Base-by-base conservation (phyloP, 2,113 vertebrate species). In the Puma concolor region DNA sequence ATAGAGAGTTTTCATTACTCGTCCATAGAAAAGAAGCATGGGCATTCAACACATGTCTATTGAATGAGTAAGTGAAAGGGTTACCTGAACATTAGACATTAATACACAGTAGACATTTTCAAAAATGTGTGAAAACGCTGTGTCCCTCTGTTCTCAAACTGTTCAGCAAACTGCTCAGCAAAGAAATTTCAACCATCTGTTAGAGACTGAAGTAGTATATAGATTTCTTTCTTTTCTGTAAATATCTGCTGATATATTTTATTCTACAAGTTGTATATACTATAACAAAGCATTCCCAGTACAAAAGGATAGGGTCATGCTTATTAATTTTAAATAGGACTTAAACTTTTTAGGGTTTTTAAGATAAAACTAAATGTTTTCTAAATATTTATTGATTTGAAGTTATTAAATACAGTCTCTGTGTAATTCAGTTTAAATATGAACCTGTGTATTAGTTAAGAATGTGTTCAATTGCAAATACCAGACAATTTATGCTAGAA, bases 371-470 rank as follows among this genome's bases (percentile, higher is more conserved):
- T 76, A 81, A 90, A 50, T 60, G 19, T 93, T 97, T 54, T 54
- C 86, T 52, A 69, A 74, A 83, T 82, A 21, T 57, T 77, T 86
- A 80, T 57, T 91, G 64, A 57, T 81, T 83, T 96, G 63, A 77
- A 93, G 44, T 67, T 48, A n/a, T 69, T 84, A 63, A 89, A 84
- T 85, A 71, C 57, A 74, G 33, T 94, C 25, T 94, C 88, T 71
- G 69, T 66, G 25, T 74, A 67, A 95, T 63, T n/a, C 41, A 80
- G 29, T 94, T 94, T 94, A 91, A 88, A 79, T 88, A 41, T 83
- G 29, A 96, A 74, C 50, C 27, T 74, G 21, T 89, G 29, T 50
- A 54, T 88, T 76, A 17, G 80, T 67, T 87, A 74, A 91, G 66
- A 95, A 83, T n/a, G 13, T 81, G 16, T 66, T 87, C 60, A 76